These are phyloP conservation scores for Microplitis deprimator DNA, from an alignment of 2,888 invertebrate genomes.

Conservation along the genomic window DNA sequence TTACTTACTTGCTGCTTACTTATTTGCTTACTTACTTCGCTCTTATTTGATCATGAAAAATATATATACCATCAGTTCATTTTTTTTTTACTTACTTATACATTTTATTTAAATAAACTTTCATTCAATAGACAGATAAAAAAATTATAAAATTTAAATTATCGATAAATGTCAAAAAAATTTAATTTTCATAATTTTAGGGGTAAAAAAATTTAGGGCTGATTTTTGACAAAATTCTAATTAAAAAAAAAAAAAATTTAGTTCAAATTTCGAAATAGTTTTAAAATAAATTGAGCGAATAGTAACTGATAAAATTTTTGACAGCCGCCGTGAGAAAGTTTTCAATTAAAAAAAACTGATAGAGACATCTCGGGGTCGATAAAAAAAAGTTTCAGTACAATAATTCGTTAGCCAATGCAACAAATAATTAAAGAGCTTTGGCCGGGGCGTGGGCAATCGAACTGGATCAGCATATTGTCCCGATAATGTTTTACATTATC, in stretches of 20 bases:
- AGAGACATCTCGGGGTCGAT: background rate
- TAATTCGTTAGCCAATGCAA: background rate
- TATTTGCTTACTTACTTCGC: background rate
- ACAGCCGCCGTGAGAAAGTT: background rate
- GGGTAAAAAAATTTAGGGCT: too few relatives aligned
- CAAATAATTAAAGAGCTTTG: background rate
- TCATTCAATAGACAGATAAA: too few relatives aligned
- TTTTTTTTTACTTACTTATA: background rate
- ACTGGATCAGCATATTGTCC: constrained; percentile 56
- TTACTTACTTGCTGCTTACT: background rate
- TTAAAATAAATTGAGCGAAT: too few relatives aligned
- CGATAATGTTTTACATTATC: constrained; percentile 66
- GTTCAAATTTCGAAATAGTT: too few relatives aligned
- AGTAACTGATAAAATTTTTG: too few relatives aligned
- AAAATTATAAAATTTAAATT: too few relatives aligned
- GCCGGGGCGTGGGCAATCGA: constrained; percentile 39
- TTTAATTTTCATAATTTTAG: too few relatives aligned
- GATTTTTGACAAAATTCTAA: too few relatives aligned
- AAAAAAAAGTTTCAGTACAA: background rate
- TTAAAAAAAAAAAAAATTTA: too few relatives aligned
- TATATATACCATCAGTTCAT: background rate
- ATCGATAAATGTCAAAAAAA: too few relatives aligned
- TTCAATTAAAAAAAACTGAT: background rate
- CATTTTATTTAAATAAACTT: background rate
- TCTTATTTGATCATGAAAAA: background rate